These are phyloP conservation scores for Drosophila takahashii DNA, from an alignment of 1,140 invertebrate species.

Conservation along the genomic window DNA sequence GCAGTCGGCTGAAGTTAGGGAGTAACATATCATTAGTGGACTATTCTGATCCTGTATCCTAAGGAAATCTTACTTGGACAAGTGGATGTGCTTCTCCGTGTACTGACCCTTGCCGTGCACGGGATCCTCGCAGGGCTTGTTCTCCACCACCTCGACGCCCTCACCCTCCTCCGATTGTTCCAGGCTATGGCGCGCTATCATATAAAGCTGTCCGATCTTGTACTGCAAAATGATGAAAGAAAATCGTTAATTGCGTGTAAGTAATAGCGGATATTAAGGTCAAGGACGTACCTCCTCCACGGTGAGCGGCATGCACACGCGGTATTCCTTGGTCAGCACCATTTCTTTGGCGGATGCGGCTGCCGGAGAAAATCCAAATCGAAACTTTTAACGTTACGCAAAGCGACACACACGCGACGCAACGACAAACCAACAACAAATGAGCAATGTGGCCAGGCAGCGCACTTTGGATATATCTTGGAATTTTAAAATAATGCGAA, in stretches of 20 bases:
- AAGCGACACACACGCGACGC: slow-evolving; percentile 28
- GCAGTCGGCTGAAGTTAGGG: slow-evolving; percentile 90
- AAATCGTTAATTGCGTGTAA: background rate
- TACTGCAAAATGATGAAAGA: slow-evolving; percentile 88
- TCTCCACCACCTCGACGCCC: slow-evolving; percentile 96
- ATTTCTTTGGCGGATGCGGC: slow-evolving; percentile 29
- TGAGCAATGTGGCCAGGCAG: background rate
- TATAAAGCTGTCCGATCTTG: slow-evolving; percentile 95
- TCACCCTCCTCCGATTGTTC: slow-evolving; percentile 95
- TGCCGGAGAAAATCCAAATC: slow-evolving; percentile 33
- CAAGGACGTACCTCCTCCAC: slow-evolving; percentile 92
- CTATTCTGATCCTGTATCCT: slow-evolving; percentile 6
- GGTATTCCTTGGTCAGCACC: slow-evolving; percentile 91
- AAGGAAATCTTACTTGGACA: slow-evolving; percentile 90
- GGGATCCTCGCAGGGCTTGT: slow-evolving; percentile 91
- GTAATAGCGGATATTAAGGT: background rate
- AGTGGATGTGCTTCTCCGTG: slow-evolving; percentile 96
- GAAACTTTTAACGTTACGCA: slow-evolving; percentile 50
- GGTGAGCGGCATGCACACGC: slow-evolving; percentile 96
- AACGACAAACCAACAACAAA: slow-evolving; percentile 26
- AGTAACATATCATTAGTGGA: background rate
- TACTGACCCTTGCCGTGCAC: slow-evolving; percentile 93
- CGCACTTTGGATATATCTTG: background rate
- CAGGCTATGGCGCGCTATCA: slow-evolving; percentile 96
- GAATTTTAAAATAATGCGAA: background rate